Evolutionary conservation across 2,797 vertebrate species (phyloP), one percentile per base, ranked within the genome.

Genomic region (Pipistrellus kuhlii): DNA sequence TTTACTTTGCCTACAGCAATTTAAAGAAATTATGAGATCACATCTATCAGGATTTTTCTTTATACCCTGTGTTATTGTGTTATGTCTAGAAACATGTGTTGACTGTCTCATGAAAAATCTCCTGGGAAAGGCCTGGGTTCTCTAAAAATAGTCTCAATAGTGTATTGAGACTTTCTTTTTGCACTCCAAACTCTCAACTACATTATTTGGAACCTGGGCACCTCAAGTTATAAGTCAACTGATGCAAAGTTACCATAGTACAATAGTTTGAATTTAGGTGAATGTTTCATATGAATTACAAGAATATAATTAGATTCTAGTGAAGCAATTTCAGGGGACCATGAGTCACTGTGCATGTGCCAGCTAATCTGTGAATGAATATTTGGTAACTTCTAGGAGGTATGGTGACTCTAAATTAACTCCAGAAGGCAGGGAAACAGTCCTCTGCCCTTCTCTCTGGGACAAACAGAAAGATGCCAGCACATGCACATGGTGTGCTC

Each of bases 401-500:
- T 2, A 8, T 18, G 62, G 35, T 23, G 35, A 46, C 35, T 53
- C 6, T 66, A 30, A 30, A 14, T 57, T 55, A 76, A 21, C 23
- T 77, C 62, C 8, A 25, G 38, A 38, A 87, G 18, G n/a, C 12
- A 5, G 10, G 27, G 6, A 30, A 41, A 30, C 9, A 32, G 32
- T n/a, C 20, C 14, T 64, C 44, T 44, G 48, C 20, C 71, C 27
- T 68, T 89, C 21, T 85, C 35, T 83, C 27, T 94, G 82, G 23
- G 21, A 48, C 15, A 73, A 68, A 48, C 7, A 73, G n/a, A 85
- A 75, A 32, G n/a, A 57, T 6, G 30, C 17, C 23, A 7, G 10
- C 64, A 17, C 0, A 2, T 27, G 53, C 3, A 15, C 0, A 1
- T 30, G 13, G 0, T 8, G 4, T 57, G 0, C 30, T 62, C 21